Base-by-base conservation (phyloP, 2,888 invertebrate species). In the Petrolisthes cinctipes region DNA sequence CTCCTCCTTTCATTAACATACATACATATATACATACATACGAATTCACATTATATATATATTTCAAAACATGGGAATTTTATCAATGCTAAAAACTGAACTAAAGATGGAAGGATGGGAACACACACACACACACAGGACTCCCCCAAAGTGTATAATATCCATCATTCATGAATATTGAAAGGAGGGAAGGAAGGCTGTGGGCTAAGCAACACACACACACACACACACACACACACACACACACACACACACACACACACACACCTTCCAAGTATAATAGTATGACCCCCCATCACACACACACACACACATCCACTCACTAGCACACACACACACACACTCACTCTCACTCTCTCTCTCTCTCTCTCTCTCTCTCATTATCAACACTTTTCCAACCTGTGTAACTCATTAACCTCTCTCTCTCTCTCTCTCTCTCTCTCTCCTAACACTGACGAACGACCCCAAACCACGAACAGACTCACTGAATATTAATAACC, bases 181-280 rank as follows among this genome's bases (percentile, higher is more conserved):
- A n/a, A 76, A 37, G 5, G 4, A 23, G 17, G 9, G 14, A 37
- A 11, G 17, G 11, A 37, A n/a, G n/a, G n/a, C n/a, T n/a, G n/a
- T n/a, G n/a, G 14, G 14, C 61, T 9, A 14, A 14, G 14, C 61
- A 11, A 78, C 56, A 80, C 80, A n/a, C 57, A 80, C 56, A 57
- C 57, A 57, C 80, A 57, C 80, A 20, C 57, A 20, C 56, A 20
- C 80, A 20, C 57, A 20, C 7, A 80, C 61, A 57, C 61, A 80
- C 80, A 80, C 80, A 80, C 80, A 80, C 80, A 80, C 80, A 80
- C 80, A 80, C 80, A 80, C 80, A 80, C 80, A 57, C 61, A 80
- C 80, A 80, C 80, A 80, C 80, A 80, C 80, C 56, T 61, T 57
- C 80, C 56, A 56, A 80, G 57, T 23, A 56, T 56, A 56, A 80